Base-by-base conservation (phyloP, 2,797 vertebrate species). In the Dendrocincla tyrannina region DNA sequence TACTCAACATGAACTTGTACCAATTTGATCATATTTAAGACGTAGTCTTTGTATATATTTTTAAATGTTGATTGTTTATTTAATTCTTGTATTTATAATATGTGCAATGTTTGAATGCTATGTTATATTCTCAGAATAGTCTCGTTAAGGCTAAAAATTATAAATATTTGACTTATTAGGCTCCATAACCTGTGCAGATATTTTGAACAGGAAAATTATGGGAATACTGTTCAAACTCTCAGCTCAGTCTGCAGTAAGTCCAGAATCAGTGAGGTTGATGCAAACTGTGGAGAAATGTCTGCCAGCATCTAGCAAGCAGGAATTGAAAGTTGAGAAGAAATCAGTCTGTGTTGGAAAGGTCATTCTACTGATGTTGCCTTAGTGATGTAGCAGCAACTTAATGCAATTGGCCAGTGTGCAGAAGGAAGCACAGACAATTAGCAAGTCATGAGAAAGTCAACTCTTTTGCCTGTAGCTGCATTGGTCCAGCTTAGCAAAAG, bases 271-370 rank as follows among this genome's bases (percentile, higher is more conserved):
- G 59, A 80, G 62, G 46, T 72, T 88, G 66, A 37, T 93, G 74
- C 79, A 81, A 78, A 77, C n/a, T 52, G 58, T 90, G 78, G 46
- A 83, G 89, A 91, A 94, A 83, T 39, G 32, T 47, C 76, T 92
- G 68, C 76, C 84, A 74, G 55, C 63, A 70, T 73, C 67, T 41
- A 79, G 53, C 55, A 81, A 76, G 42, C 77, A 41, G 79, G 80
- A 79, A n/a, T 2, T 83, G 89, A 88, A 93, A 94, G 72, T 25
- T 81, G 74, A 85, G 88, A 89, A 91, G 81, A 95, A 96, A 83
- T 82, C 81, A 18, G 90, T 75, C 85, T 76, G 59, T 75, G 53
- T 24, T 80, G 79, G 67, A 86, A 93, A 91, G 67, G 91, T 91
- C 67, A 37, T 74, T 81, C 67, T 91, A 3, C 80, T 91, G 92